Conservation (phyloP, 2,888 invertebrate species). For the Gastrophysa polygoni region DNA sequence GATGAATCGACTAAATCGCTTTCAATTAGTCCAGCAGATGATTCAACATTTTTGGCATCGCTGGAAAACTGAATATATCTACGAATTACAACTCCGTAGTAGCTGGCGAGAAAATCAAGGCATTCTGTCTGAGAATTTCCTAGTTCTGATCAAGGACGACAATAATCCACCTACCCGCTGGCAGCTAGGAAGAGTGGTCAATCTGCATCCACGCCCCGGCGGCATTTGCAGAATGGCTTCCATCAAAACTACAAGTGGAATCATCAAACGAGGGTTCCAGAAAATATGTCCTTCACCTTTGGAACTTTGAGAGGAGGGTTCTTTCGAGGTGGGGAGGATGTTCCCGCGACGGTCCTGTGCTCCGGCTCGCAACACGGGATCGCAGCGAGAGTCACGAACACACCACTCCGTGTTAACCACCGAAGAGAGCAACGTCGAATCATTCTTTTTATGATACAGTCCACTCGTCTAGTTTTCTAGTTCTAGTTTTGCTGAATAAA, state of each 20-base stretch:
- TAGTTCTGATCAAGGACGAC: constrained; percentile 32
- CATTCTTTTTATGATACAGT: too few relatives aligned
- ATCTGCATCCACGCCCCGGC: constrained; percentile 27
- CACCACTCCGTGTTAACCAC: too few relatives aligned
- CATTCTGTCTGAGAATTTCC: background rate
- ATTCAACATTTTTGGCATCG: constrained; percentile 35
- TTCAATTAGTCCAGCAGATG: constrained; percentile 27
- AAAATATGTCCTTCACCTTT: constrained; percentile 31
- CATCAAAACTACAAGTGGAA: constrained; percentile 27
- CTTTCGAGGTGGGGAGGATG: constrained; percentile 10
- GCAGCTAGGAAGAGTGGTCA: constrained; percentile 24
- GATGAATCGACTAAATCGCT: constrained; percentile 9
- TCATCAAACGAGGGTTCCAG: constrained; percentile 25
- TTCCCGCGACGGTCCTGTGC: background rate
- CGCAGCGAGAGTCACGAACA: too few relatives aligned
- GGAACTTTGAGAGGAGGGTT: constrained; percentile 3
- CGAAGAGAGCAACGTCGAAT: too few relatives aligned
- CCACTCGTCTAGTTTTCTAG: too few relatives aligned
- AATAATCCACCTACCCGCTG: constrained; percentile 27
- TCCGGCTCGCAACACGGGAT: too few relatives aligned
- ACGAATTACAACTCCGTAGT: constrained; percentile 32
- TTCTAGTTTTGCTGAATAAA: too few relatives aligned
- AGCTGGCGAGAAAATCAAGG: constrained; percentile 31
- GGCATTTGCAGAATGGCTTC: constrained; percentile 27
- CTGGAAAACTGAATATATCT: constrained; percentile 38